These are phyloP conservation scores for Spinus olivaceus DNA, from an alignment of 2,797 vertebrate species.

Conservation along the genomic window DNA sequence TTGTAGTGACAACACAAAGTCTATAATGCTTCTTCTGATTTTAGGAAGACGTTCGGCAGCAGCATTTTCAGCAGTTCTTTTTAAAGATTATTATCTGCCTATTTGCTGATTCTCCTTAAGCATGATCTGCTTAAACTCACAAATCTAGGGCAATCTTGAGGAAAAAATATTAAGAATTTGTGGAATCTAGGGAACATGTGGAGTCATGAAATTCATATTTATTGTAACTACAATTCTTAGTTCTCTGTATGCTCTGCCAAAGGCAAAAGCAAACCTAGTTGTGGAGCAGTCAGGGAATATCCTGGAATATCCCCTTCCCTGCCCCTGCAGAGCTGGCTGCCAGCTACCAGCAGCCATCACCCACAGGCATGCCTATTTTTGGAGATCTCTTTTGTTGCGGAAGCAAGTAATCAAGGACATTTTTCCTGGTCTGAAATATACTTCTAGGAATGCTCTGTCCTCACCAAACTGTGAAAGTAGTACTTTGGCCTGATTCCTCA, in stretches of 20 bases:
- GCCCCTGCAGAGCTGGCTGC: background rate
- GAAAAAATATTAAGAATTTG: background rate
- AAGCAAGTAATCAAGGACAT: background rate
- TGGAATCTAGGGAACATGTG: background rate
- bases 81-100: background rate
- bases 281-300: background rate
- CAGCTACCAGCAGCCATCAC: background rate
- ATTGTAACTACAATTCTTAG: background rate
- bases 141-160: background rate
- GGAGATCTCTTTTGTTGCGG: background rate
- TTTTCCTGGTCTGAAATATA: background rate
- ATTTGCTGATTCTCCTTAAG: background rate
- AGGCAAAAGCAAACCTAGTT: background rate
- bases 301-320: background rate
- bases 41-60: background rate
- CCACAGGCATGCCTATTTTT: accelerated
- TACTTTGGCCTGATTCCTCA: background rate
- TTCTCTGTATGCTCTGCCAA: background rate
- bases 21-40: background rate
- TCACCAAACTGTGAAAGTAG: background rate
- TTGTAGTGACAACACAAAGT: background rate
- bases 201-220: background rate
- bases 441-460: background rate
- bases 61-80: background rate
- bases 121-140: background rate